phyloP scores from a whole-genome alignment of 2,888 invertebrate species.

The Shargacucullia verbasci region DNA sequence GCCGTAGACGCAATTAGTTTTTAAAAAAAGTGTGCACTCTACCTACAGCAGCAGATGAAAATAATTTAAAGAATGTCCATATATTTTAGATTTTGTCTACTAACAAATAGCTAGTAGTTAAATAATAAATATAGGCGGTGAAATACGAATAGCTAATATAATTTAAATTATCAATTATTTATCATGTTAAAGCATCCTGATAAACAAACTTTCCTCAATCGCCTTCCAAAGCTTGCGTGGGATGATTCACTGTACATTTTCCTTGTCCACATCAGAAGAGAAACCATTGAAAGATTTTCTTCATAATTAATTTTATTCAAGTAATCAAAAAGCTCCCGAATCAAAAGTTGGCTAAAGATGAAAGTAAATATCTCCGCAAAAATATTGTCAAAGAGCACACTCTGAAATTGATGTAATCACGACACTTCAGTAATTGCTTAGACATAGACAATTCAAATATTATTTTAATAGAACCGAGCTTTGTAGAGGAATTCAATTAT shows the following conservation, averaged over 20 bases:
- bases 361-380: conserved; percentile 8
- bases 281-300: not conserved
- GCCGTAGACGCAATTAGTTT: too few relatives aligned
- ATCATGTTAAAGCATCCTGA: not conserved
- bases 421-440: conserved; percentile 16
- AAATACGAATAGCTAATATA: too few relatives aligned
- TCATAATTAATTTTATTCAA: not conserved
- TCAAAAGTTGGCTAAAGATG: conserved; percentile 4
- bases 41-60: too few relatives aligned
- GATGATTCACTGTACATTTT: not conserved
- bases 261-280: not conserved
- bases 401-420: conserved; percentile 4
- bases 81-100: too few relatives aligned
- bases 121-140: too few relatives aligned
- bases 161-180: too few relatives aligned
- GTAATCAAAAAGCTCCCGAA: conserved; percentile 5
- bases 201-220: not conserved
- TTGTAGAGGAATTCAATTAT: conserved; percentile 34
- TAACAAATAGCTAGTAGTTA: too few relatives aligned
- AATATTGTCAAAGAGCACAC: conserved; percentile 7
- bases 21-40: too few relatives aligned
- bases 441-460: conserved; percentile 26
- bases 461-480: conserved; percentile 15
- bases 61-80: too few relatives aligned
- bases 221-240: too few relatives aligned